A percentile compares a stretch with the other conserved stretches of the same genome.
phyloP scores from a whole-genome alignment of 2,113 vertebrate species.

The Paradoxurus hermaphroditus region DNA sequence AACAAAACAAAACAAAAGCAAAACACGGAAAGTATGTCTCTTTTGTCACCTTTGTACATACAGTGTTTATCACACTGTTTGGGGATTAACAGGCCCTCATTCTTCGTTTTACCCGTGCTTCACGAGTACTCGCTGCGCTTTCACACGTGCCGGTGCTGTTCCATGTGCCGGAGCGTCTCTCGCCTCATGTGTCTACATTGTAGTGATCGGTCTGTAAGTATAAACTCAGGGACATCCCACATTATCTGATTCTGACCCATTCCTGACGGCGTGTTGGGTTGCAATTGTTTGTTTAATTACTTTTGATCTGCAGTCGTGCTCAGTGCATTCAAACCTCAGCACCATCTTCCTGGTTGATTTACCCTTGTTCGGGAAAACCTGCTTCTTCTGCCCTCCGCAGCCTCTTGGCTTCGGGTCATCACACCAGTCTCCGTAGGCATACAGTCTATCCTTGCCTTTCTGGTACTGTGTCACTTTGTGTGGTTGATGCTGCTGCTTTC shows the following conservation, averaged over 20 bases:
- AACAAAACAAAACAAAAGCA: too few relatives aligned
- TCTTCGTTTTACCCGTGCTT: neutral
- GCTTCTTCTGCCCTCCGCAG: neutral
- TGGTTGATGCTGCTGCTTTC: neutral
- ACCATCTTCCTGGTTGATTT: too few relatives aligned
- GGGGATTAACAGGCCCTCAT: neutral
- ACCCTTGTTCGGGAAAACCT: conserved; percentile 70
- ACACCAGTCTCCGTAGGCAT: neutral
- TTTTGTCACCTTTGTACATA: neutral
- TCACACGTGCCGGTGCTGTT: neutral
- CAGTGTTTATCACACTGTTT: neutral
- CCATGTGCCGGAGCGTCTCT: neutral
- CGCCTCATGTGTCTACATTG: neutral
- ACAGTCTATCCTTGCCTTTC: neutral
- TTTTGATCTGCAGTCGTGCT: too few relatives aligned
- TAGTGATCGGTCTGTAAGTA: neutral
- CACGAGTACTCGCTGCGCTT: neutral
- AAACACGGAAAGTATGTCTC: neutral
- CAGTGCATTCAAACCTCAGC: too few relatives aligned
- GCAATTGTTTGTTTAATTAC: neutral
- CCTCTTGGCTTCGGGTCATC: neutral
- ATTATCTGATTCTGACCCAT: neutral
- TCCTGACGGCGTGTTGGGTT: neutral
- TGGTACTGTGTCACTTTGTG: neutral
- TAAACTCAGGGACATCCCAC: neutral